Evolutionary conservation across 1,140 invertebrate genomes (phyloP).

Genomic region (Mamestra configurata): DNA sequence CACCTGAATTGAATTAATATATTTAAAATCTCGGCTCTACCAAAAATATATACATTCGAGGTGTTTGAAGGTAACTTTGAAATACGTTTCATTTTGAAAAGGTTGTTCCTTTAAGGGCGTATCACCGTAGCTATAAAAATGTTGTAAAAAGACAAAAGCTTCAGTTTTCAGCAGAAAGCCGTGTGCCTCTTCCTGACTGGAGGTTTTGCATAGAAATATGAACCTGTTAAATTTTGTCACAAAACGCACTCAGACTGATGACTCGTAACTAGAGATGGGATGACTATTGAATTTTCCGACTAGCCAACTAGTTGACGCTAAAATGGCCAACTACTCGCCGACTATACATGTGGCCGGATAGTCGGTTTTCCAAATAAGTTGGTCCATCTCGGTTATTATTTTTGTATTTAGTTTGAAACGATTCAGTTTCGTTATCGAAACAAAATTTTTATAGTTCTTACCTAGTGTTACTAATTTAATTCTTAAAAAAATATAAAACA

Average conservation of each 20-base stretch:
- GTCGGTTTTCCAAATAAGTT: too few species aligned
- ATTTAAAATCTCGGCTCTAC: background rate
- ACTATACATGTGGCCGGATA: too few species aligned
- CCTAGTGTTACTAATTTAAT: too few species aligned
- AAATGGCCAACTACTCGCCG: too few species aligned
- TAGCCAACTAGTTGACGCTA: too few species aligned
- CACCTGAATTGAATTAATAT: background rate
- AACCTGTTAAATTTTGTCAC: constrained; percentile 45
- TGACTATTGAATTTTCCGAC: too few species aligned
- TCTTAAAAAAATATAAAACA: too few species aligned
- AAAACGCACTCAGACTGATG: constrained; percentile 43
- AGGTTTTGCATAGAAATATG: constrained; percentile 44
- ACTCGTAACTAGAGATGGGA: constrained; percentile 21
- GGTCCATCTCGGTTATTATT: too few species aligned
- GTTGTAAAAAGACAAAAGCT: constrained; percentile 23
- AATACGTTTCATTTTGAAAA: constrained; percentile 19
- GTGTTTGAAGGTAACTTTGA: background rate
- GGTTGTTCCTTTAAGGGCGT: constrained; percentile 6
- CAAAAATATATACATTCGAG: constrained; percentile 2
- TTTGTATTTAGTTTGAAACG: too few species aligned
- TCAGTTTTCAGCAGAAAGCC: constrained; percentile 36
- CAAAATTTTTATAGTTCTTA: too few species aligned
- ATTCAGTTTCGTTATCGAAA: too few species aligned
- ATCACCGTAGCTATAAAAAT: constrained; percentile 19
- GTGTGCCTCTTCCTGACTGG: background rate